Percentiles rank a stretch among this genome's conserved stretches.
Conservation (phyloP, 2,888 invertebrate species). For the Thysanoteuthis rhombus region DNA sequence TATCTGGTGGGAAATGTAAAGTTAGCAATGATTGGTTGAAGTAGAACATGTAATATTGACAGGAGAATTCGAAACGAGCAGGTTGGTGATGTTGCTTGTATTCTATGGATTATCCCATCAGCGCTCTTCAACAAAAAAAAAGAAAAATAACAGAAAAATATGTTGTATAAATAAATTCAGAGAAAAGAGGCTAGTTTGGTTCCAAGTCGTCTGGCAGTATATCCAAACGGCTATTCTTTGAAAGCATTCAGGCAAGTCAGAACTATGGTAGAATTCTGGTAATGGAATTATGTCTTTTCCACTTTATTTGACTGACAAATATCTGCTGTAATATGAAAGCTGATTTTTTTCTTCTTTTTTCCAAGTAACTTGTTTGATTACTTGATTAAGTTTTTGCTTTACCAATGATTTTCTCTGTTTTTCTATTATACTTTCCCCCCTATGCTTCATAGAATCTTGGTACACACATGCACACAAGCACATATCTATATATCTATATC, state of each 20-base stretch:
- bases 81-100: neutral
- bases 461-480: no score
- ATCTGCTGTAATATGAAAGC: neutral
- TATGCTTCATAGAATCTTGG: no score
- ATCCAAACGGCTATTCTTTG: neutral
- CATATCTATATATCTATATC: no score
- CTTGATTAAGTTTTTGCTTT: neutral
- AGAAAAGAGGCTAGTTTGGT: neutral
- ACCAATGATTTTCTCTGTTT: neutral
- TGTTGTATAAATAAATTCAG: neutral
- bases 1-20: neutral
- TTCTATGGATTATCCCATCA: neutral
- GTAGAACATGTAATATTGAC: neutral
- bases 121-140: neutral
- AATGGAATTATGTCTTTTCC: constrained; percentile 12
- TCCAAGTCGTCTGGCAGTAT: neutral
- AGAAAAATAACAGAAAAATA: neutral
- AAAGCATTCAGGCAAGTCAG: neutral
- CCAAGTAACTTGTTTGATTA: neutral
- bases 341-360: neutral
- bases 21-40: neutral
- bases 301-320: neutral
- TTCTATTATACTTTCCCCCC: neutral
- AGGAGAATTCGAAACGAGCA: neutral
- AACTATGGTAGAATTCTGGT: neutral